Base-by-base conservation (phyloP, 1,140 invertebrate species). In the Drosophila bocki region DNA sequence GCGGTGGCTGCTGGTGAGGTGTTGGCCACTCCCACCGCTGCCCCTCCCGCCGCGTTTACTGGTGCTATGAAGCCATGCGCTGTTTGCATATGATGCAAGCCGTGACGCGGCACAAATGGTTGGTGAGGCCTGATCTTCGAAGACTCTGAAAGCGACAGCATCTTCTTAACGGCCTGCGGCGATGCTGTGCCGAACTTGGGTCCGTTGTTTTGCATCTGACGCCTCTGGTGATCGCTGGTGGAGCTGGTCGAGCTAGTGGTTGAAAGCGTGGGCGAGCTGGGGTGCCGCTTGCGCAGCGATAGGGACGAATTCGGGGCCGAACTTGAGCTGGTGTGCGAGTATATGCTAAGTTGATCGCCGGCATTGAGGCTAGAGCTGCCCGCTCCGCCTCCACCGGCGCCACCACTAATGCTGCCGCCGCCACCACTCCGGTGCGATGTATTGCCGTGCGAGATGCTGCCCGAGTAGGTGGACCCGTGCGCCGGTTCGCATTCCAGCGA, bases 121-220 rank as follows among this genome's bases (percentile, higher is more conserved):
- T 97, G 97, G 91, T 98, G 96, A 0, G 97, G 97, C 56, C 97
- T 95, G 13, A 97, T 97, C 94, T 98, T 99, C 60, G 95, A 96
- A 26, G 95, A 96, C 87, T 97, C 97, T 0, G 96, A 97, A 7
- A 99, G 94, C 3, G 98, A 96, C 64, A 99, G 94, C 91, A 99
- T 95, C 92, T 99, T 99, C 72, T 98, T 95, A 6, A 99, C 97
- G 2, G 98, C 97, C 93, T 99, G 98, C 5, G 98, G 98, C 29
- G 98, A 99, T 33, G 98, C 98, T 35, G 98, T 97, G 75, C 98
- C 98, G 93, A 96, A 95, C 92, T 96, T 96, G 83, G 95, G 95
- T 61, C 94, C 94, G 72, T 94, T 94, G 32, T 83, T 84, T 84
- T 97, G 98, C 32, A 97, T 96, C 85, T 97, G 97, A 79, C 97